Base-by-base conservation (phyloP, 2,797 vertebrate species). In the Denticeps clupeoides region DNA sequence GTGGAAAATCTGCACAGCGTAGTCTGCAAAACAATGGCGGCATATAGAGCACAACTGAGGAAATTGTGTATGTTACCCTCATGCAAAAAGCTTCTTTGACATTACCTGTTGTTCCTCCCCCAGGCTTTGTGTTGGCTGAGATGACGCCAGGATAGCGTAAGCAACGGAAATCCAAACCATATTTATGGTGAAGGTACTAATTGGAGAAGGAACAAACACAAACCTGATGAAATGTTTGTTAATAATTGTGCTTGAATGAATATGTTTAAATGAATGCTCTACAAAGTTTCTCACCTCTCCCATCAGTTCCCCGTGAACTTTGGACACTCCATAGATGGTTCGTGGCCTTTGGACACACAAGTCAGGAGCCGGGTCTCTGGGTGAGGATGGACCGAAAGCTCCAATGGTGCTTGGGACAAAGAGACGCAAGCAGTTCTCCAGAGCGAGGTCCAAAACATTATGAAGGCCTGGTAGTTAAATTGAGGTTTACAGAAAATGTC, bases 331-430 rank as follows among this genome's bases (percentile, higher is more conserved):
- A 2, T 87, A 87, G 63, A 87, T 87, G 47, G 84, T 87, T 49
- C 71, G 78, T 47, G 84, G 83, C 47, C 83, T 78, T 67, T 86
- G 84, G 27, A 86, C 72, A 53, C 82, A 87, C 32, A 87, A 78
- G 66, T 87, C 82, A 43, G 84, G 84, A 10, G 82, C 76, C 0
- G 83, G 83, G 61, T 87, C 78, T 47, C 82, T 79, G n/a, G 84
- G 84, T 24, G 84, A 87, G 1, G 82, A 74, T 26, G 82, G 82
- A 10, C 84, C 84, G 44, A 87, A 85, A 0, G 83, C 84, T 55
- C 82, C 84, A n/a, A 86, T 85, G 55, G 84, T 87, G 70, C 83
- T 87, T 28, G 83, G 83, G 22, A 86, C 77, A 62, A 87, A 86
- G 33, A 87, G 69, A n/a, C 82, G 79, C 46, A 86, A 74, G 65